These are phyloP conservation scores for Lichenostomus cassidix DNA, from an alignment of 2,113 vertebrate genomes.

Conservation along the genomic window DNA sequence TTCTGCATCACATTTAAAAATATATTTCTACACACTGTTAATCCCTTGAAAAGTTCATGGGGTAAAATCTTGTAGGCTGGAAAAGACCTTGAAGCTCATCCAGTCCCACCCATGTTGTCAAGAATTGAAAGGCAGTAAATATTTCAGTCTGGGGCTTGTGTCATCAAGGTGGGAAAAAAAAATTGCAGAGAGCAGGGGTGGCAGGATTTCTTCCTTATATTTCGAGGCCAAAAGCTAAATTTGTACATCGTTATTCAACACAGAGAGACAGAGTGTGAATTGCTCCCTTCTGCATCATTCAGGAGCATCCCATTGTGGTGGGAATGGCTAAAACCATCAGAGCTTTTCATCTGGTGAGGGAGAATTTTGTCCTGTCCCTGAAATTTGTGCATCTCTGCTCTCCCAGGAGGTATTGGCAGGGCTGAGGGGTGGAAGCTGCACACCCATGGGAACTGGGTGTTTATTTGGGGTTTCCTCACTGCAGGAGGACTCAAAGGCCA, in stretches of 20 bases:
- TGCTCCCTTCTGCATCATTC: not conserved
- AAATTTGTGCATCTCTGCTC: not conserved
- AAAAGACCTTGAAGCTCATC: not conserved
- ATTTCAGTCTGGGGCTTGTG: not conserved
- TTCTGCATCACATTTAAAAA: not conserved
- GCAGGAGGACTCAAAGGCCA: not conserved
- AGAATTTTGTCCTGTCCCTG: not conserved
- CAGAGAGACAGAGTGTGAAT: not conserved
- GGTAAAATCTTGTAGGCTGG: not conserved
- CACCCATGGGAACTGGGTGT: not conserved
- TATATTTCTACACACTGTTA: not conserved
- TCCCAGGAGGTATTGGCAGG: not conserved
- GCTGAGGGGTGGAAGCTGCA: not conserved
- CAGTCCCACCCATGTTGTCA: fast-evolving
- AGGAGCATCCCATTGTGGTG: not conserved
- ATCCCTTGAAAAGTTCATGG: not conserved
- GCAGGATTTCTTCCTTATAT: not conserved
- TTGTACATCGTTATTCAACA: not conserved
- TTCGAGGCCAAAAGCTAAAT: not conserved
- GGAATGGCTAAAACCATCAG: not conserved
- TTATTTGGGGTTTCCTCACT: not conserved
- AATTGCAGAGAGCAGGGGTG: not conserved
- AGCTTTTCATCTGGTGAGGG: not conserved
- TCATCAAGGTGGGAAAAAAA: not conserved
- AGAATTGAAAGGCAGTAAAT: not conserved